Evolutionary conservation across 2,888 invertebrate species (phyloP).

Genomic region (Dasysyrphus tricinctus): DNA sequence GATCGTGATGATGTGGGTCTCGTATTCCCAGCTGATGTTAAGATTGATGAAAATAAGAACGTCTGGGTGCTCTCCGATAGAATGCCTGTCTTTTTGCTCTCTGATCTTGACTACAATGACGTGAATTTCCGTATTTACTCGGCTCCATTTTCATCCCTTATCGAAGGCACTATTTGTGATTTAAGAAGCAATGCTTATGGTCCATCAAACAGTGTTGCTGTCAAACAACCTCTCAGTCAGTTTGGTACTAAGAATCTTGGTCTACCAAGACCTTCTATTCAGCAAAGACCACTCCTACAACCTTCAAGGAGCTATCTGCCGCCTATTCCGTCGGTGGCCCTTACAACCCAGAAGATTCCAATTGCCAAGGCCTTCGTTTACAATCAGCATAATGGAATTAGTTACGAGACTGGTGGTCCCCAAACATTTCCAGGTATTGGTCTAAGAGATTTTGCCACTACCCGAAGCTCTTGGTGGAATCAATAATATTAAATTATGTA

Average conservation of each 20-base stretch:
- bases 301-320: slow-evolving; percentile 70
- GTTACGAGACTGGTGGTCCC: slow-evolving; percentile 81
- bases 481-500: background rate
- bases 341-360: slow-evolving; percentile 73
- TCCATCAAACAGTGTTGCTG: slow-evolving; percentile 78
- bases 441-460: slow-evolving; percentile 79
- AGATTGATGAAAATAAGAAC: slow-evolving; percentile 88
- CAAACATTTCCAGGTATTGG: slow-evolving; percentile 80
- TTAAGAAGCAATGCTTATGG: slow-evolving; percentile 80
- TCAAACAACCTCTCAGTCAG: slow-evolving; percentile 21
- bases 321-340: slow-evolving; percentile 41
- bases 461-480: slow-evolving; percentile 79
- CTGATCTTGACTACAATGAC: slow-evolving; percentile 89
- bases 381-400: slow-evolving; percentile 83
- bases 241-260: slow-evolving; percentile 41
- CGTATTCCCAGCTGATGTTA: slow-evolving; percentile 91
- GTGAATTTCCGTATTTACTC: slow-evolving; percentile 91
- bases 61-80: slow-evolving; percentile 93
- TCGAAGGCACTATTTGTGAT: slow-evolving; percentile 90
- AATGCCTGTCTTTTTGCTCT: slow-evolving; percentile 91
- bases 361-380: slow-evolving; percentile 82
- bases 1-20: slow-evolving; percentile 90
- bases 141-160: slow-evolving; percentile 87
- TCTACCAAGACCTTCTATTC: slow-evolving; percentile 19
- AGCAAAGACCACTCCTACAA: slow-evolving; percentile 39